phyloP scores from a whole-genome alignment of 2,113 vertebrate species.

The Rhabdomys dilectus region DNA sequence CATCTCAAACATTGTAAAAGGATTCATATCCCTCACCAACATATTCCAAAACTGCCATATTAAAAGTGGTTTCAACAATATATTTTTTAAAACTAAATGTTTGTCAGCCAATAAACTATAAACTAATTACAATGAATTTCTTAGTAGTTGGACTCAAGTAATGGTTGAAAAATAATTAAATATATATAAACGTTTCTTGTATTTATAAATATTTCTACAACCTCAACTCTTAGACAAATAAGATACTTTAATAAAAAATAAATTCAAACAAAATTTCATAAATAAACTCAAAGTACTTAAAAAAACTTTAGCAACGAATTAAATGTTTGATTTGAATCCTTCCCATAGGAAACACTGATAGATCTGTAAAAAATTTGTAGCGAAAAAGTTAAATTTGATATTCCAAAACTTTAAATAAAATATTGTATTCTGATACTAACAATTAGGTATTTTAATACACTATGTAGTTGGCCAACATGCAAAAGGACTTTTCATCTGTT shows the following conservation, averaged over 20 bases:
- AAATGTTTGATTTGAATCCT: not conserved
- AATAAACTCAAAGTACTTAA: not conserved
- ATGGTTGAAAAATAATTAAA: not conserved
- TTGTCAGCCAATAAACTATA: not conserved
- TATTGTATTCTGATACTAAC: not conserved
- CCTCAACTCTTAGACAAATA: not conserved
- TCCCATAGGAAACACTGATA: not conserved
- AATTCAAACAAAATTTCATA: not conserved
- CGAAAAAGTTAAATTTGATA: not conserved
- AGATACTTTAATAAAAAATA: not conserved
- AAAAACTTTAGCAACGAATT: not conserved
- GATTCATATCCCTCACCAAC: not conserved
- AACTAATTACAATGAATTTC: not conserved
- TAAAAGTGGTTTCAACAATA: not conserved
- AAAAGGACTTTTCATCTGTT: not conserved
- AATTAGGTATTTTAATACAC: not conserved
- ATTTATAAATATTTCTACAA: not conserved
- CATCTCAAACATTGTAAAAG: not conserved
- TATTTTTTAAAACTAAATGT: not conserved
- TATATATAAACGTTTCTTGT: not conserved
- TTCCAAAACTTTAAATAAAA: not conserved
- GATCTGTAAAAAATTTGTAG: not conserved
- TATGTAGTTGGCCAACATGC: not conserved
- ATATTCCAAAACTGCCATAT: not conserved
- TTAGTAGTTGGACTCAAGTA: not conserved